Base-by-base conservation (phyloP, 1,140 invertebrate genomes). In the Halyomorpha halys region DNA sequence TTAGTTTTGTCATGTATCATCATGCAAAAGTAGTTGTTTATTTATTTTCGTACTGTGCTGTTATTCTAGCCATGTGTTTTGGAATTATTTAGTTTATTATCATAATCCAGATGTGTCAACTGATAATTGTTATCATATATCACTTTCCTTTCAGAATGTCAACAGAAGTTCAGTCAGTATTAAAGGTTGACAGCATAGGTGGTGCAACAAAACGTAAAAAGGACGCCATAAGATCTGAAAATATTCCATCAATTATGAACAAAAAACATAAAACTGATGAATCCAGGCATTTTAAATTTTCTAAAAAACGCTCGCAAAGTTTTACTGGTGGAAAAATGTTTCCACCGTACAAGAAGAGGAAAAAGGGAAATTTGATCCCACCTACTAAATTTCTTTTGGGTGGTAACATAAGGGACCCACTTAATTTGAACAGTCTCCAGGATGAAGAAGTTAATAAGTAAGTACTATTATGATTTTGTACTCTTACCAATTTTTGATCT, bases 381-480 rank as follows among this genome's bases (percentile, higher is more conserved):
- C 91, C 93, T 0, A 94, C 91, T 3, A 95, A 95, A 75, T 97
- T 97, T 78, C 77, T 97, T 8, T 79, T 97, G 1, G 94, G 94
- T 59, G 94, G 94, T 19, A 97, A 94, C 73, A 96, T 96, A 68
- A 87, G 85, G 68, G 94, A 98, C 79, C 94, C 94, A 0, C 75
- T 98, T 14, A 97, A 98, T 79, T 77, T 98, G 60, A 93, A 92
- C 70, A 92, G 92, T 73, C 79, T 97, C 70, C 87, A 90, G 73
- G 85, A 93, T 76, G 90, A 93, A 74, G 87, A 91, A 73, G 82
- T 91, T 11, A 90, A 90, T 67, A 81, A 86, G 69, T 71, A 68
- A 65, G 64, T 62, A 27, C 15, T 51, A 9, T 30, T 8, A 30
- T 30, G 27, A 30, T 30, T 34, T 34, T n/a, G n/a, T n/a, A n/a